Evolutionary conservation across 2,888 invertebrate genomes (phyloP).

Genomic region (Barypeithes pellucidus): DNA sequence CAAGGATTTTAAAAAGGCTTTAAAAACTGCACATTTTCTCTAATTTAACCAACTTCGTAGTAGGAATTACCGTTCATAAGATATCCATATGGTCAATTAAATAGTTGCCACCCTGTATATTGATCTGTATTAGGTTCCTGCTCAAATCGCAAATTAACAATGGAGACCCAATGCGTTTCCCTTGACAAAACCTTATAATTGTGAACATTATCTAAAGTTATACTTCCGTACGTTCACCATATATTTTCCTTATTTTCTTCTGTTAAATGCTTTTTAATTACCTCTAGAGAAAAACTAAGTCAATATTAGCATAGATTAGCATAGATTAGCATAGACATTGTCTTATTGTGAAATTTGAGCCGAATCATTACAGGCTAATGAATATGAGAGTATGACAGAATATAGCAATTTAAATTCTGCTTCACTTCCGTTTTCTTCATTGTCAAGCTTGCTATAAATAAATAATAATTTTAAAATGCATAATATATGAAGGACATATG

Average conservation of each 20-base stretch:
- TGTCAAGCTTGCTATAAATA: background rate
- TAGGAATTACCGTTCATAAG: too few species aligned
- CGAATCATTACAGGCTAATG: slow-evolving; percentile 9
- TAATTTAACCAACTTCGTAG: too few species aligned
- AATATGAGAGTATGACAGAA: slow-evolving; percentile 22
- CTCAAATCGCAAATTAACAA: too few species aligned
- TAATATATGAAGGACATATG: too few species aligned
- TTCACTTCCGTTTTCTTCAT: background rate
- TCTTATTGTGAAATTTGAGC: slow-evolving; percentile 6
- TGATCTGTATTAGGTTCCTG: too few species aligned
- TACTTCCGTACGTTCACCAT: background rate
- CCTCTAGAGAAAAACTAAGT: background rate
- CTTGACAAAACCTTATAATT: too few species aligned
- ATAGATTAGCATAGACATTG: slow-evolving; percentile 9
- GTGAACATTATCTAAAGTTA: background rate
- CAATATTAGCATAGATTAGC: slow-evolving; percentile 15
- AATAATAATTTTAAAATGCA: background rate
- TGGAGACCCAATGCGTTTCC: too few species aligned
- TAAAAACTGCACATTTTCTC: too few species aligned
- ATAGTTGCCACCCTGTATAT: too few species aligned
- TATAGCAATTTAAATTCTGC: background rate
- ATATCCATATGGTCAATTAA: too few species aligned
- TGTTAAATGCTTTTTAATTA: background rate
- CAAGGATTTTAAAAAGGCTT: too few species aligned
- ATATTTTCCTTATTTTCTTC: background rate